A percentile compares a stretch with the other conserved stretches of the same genome.
phyloP scores from a whole-genome alignment of 2,888 invertebrate genomes.

The Marronus borbonicus region DNA sequence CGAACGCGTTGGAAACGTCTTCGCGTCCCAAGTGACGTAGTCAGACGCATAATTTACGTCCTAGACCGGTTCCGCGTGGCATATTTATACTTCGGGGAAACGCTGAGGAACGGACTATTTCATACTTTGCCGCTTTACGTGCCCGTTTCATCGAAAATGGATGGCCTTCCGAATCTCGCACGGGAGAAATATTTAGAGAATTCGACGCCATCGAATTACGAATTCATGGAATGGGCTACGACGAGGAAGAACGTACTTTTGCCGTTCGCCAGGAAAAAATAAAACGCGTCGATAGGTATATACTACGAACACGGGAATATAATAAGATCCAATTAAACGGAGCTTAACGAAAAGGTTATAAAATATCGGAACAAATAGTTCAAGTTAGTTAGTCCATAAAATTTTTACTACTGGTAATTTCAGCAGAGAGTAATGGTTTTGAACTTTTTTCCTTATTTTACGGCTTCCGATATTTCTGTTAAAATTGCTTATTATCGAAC shows the following conservation, averaged over 20 bases:
- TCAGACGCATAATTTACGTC: slow-evolving; percentile 34
- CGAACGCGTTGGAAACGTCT: slow-evolving; percentile 2
- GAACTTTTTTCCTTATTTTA: background rate
- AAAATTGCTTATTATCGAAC: background rate
- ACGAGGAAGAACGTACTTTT: background rate
- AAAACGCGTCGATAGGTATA: background rate
- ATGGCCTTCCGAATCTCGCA: slow-evolving; percentile 16
- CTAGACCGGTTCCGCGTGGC: slow-evolving; percentile 31
- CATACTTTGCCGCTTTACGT: slow-evolving; percentile 3
- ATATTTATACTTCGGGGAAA: slow-evolving; percentile 36
- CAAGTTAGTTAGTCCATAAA: background rate
- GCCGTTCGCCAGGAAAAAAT: background rate
- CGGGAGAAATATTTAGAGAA: slow-evolving; percentile 21
- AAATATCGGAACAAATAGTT: background rate
- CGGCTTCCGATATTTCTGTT: background rate
- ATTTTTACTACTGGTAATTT: slow-evolving; percentile 3
- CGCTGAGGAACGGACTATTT: background rate
- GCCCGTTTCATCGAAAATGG: slow-evolving; percentile 25
- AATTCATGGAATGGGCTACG: background rate
- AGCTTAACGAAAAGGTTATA: background rate
- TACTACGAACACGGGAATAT: background rate
- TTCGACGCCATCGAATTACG: slow-evolving; percentile 16
- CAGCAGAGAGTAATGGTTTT: background rate
- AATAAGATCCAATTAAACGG: background rate
- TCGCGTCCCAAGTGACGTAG: slow-evolving; percentile 26